These are phyloP conservation scores for Clitarchus hookeri DNA, from an alignment of 2,888 invertebrate species.

Conservation along the genomic window DNA sequence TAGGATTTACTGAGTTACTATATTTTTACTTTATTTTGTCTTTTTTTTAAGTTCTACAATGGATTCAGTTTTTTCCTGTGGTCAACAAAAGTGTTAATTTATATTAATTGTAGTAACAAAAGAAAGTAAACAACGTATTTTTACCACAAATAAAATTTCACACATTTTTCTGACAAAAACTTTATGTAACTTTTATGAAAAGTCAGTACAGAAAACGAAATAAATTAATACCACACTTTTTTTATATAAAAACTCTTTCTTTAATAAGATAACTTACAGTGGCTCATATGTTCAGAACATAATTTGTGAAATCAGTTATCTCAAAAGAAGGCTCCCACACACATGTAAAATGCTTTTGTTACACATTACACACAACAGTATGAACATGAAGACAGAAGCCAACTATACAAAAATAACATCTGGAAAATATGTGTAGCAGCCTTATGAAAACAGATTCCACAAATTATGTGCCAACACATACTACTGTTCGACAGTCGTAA, in stretches of 20 bases:
- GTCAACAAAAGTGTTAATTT: too few species aligned
- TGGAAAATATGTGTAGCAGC: constrained; percentile 11
- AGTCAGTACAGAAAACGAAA: constrained; percentile 2
- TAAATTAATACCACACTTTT: neutral
- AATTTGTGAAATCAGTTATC: constrained; percentile 21
- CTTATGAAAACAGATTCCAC: constrained; percentile 17
- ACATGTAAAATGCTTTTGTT: neutral
- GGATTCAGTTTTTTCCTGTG: too few species aligned
- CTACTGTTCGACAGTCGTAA: neutral
- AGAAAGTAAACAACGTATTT: neutral
- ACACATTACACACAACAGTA: neutral
- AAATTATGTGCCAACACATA: constrained; percentile 11
- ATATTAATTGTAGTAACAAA: too few species aligned
- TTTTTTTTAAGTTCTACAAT: too few species aligned
- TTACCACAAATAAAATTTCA: neutral
- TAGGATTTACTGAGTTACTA: too few species aligned
- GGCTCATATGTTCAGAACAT: constrained; percentile 15
- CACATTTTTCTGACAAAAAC: neutral
- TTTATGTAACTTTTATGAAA: constrained; percentile 14
- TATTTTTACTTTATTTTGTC: too few species aligned
- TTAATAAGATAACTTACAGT: constrained; percentile 19
- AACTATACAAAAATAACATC: constrained; percentile 19
- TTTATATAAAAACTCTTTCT: constrained; percentile 22
- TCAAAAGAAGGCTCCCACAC: constrained; percentile 2
- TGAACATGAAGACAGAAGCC: neutral